phyloP scores from a whole-genome alignment of 2,113 vertebrate species.

The Emydocephalus ijimae region DNA sequence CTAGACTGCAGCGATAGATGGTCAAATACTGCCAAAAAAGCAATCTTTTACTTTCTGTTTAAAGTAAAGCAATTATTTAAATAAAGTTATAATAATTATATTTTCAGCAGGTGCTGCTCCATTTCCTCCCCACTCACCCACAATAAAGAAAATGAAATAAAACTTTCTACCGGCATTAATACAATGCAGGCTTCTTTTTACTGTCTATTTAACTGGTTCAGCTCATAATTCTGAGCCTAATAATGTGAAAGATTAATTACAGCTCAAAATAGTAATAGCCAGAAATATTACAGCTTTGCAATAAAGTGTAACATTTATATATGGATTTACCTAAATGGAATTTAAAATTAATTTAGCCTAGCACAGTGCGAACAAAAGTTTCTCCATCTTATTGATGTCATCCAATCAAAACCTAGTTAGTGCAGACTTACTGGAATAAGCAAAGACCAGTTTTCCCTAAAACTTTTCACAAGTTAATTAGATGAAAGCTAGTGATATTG shows the following conservation, averaged over 20 bases:
- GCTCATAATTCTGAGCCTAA: background rate
- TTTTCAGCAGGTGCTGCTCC: slow-evolving; percentile 48
- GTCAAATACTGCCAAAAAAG: slow-evolving; percentile 19
- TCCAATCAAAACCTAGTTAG: fast-evolving
- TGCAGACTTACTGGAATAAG: no score
- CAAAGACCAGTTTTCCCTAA: no score
- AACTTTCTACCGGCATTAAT: slow-evolving; percentile 1
- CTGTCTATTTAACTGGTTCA: fast-evolving
- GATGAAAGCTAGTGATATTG: background rate
- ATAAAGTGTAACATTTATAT: background rate
- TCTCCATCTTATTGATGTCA: no score
- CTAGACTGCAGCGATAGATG: slow-evolving; percentile 29
- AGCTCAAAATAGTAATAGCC: background rate
- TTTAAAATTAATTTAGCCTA: background rate
- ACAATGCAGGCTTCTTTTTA: background rate
- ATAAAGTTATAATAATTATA: slow-evolving; percentile 25
- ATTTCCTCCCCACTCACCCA: background rate
- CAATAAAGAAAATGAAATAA: slow-evolving; percentile 29
- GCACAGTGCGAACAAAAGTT: background rate
- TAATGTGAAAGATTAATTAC: slow-evolving; percentile 10
- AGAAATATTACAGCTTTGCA: background rate
- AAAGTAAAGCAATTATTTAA: slow-evolving; percentile 4
- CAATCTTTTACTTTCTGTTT: slow-evolving; percentile 33
- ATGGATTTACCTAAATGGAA: slow-evolving; percentile 5
- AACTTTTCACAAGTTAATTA: background rate